These are phyloP conservation scores for Gadopsis marmoratus DNA, from an alignment of 2,797 vertebrate species.

Conservation along the genomic window DNA sequence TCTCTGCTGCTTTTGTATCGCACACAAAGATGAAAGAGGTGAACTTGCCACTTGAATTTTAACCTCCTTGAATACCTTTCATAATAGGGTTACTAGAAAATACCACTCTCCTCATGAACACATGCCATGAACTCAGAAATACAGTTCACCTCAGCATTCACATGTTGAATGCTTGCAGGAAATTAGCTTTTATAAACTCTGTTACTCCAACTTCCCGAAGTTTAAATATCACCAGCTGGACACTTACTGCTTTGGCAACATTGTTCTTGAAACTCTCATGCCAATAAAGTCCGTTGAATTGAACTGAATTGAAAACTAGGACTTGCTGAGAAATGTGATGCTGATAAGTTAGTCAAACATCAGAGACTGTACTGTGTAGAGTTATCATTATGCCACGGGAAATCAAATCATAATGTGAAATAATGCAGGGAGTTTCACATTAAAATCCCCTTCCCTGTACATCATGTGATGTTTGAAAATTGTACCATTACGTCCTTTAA, in stretches of 20 bases:
- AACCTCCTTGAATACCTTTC: slow-evolving; percentile 7
- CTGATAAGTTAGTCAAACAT: neutral
- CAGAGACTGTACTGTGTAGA: neutral
- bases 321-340: neutral
- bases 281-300: too few species aligned
- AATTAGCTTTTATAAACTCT: neutral
- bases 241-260: too few species aligned
- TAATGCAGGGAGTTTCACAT: neutral
- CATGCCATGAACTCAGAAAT: neutral
- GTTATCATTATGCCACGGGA: neutral
- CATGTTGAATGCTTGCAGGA: neutral
- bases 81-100: slow-evolving; percentile 1
- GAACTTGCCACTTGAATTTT: neutral
- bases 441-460: neutral
- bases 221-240: neutral
- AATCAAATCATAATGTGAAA: neutral
- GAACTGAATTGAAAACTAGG: neutral
- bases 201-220: neutral
- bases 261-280: too few species aligned
- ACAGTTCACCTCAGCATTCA: neutral
- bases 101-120: neutral
- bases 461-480: neutral
- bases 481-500: neutral
- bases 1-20: slow-evolving; percentile 20
- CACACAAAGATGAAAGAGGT: slow-evolving; percentile 11